phyloP scores from a whole-genome alignment of 2,888 invertebrate genomes.

The Cataglyphis cursor region DNA sequence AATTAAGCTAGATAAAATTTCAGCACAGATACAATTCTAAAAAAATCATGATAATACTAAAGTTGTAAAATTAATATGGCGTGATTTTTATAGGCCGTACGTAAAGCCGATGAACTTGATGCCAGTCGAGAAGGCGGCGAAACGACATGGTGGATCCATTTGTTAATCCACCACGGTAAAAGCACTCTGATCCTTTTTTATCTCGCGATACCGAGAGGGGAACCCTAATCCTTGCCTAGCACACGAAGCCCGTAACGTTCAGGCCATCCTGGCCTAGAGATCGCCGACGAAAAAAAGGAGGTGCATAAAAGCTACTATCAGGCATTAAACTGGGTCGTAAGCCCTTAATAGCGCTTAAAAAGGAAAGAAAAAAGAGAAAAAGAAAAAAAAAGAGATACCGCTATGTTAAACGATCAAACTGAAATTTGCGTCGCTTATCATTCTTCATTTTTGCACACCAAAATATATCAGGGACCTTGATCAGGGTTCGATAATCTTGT shows the following conservation, averaged over 20 bases:
- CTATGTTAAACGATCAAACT: conserved; percentile 24
- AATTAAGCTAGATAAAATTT: background rate
- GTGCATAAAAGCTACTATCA: conserved; percentile 37
- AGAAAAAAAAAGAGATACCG: background rate
- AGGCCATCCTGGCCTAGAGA: conserved; percentile 16
- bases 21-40: background rate
- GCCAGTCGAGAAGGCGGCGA: background rate
- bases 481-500: background rate
- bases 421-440: background rate
- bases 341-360: conserved; percentile 17
- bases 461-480: background rate
- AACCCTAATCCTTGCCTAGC: conserved; percentile 72
- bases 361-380: background rate
- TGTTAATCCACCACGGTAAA: conserved; percentile 72
- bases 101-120: conserved; percentile 27
- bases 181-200: conserved; percentile 74
- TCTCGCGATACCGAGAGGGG: conserved; percentile 37
- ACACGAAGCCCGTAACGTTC: conserved; percentile 52
- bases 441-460: background rate
- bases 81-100: conserved; percentile 24
- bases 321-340: conserved; percentile 37
- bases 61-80: conserved; percentile 3
- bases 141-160: conserved; percentile 51
- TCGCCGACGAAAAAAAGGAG: conserved; percentile 39
- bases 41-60: background rate